Conservation (phyloP, 2,113 vertebrate genomes). For the Onychostruthus taczanowskii region DNA sequence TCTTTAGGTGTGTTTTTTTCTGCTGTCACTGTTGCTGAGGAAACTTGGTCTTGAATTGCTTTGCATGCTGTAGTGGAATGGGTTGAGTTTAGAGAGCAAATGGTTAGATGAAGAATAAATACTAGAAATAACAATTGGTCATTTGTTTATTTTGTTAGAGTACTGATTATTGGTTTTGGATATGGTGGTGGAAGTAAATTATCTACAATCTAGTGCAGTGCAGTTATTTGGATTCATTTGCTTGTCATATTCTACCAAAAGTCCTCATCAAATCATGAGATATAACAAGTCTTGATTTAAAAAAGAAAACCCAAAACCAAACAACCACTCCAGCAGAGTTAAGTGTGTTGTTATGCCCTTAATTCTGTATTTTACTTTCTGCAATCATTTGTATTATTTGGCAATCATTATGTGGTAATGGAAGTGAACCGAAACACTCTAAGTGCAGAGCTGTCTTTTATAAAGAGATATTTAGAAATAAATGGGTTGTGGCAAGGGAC, state of each 20-base stretch:
- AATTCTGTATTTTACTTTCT: constrained; percentile 33
- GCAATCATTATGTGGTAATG: constrained; percentile 13
- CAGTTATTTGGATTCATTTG: neutral
- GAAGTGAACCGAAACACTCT: neutral
- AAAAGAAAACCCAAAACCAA: neutral
- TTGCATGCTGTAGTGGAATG: neutral
- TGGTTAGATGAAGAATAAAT: neutral
- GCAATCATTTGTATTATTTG: constrained; percentile 42
- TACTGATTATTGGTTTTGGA: neutral
- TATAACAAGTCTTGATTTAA: neutral
- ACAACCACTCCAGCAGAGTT: constrained; percentile 8
- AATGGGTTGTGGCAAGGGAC: constrained; percentile 12
- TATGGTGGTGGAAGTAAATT: neutral
- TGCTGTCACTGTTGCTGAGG: neutral
- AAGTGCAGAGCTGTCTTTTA: neutral
- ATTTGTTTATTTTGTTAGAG: neutral
- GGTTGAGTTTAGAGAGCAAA: neutral
- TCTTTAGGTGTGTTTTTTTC: neutral
- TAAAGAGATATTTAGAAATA: constrained; percentile 11
- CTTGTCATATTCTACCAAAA: neutral
- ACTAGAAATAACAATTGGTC: neutral
- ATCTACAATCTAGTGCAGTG: neutral
- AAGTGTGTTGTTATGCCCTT: constrained; percentile 33
- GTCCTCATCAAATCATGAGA: neutral
- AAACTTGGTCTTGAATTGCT: neutral